Evolutionary conservation across 37 sponge, comb jelly and placozoan species (phyloP).

Genomic region (Amphimedon queenslandica): DNA sequence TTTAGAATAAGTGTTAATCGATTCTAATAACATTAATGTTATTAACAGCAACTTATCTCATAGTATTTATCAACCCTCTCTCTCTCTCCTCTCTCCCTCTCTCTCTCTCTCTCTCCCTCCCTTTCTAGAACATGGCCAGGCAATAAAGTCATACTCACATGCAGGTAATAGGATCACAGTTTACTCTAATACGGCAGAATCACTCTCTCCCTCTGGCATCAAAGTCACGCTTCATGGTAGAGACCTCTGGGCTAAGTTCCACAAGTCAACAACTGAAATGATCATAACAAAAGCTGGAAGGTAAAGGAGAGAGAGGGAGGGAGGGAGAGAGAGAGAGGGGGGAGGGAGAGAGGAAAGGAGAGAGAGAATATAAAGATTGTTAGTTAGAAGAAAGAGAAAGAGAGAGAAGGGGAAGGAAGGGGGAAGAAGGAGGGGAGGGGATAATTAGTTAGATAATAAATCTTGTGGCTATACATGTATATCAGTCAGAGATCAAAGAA

Average conservation of each 20-base stretch:
- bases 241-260: slow-evolving; percentile 92
- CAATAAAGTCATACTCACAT: slow-evolving; percentile 5
- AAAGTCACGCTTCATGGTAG: slow-evolving; percentile 73
- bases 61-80: no score
- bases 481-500: no score
- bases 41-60: no score
- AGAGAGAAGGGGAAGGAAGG: not conserved
- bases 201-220: slow-evolving; percentile 53
- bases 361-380: not conserved
- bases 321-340: not conserved
- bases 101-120: no score
- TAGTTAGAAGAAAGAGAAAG: not conserved
- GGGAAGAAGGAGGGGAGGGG: not conserved
- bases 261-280: slow-evolving; percentile 91
- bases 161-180: slow-evolving; percentile 24
- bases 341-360: not conserved
- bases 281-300: slow-evolving; percentile 98
- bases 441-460: not conserved
- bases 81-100: no score
- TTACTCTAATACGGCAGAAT: slow-evolving; percentile 52
- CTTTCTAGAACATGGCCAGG: not conserved
- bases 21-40: no score
- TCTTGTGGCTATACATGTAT: no score
- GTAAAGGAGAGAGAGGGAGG: no score
- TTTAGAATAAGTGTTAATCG: no score